phyloP scores from a whole-genome alignment of 2,888 invertebrate species.

The Sarcophaga variegata region DNA sequence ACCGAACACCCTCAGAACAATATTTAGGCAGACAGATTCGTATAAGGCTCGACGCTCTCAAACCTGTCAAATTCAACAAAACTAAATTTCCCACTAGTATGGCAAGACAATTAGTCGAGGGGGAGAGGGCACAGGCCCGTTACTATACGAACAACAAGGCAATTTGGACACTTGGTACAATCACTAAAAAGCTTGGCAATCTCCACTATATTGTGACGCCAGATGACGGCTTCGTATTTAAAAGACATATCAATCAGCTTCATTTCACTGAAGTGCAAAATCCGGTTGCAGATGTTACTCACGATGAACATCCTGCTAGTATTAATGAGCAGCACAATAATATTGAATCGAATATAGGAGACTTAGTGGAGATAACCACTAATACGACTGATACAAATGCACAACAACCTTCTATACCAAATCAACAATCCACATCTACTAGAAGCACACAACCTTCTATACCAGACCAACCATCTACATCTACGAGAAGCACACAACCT shows the following conservation, averaged over 20 bases:
- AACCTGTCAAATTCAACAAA: constrained; percentile 17
- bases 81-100: constrained; percentile 1
- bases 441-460: too few species aligned
- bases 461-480: too few species aligned
- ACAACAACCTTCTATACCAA: too few species aligned
- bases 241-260: constrained; percentile 30
- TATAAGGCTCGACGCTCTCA: too few species aligned
- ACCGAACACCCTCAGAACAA: too few species aligned
- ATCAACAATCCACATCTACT: too few species aligned
- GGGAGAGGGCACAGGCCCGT: constrained; percentile 35
- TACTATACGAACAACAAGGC: constrained; percentile 33
- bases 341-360: constrained; percentile 1
- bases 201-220: constrained; percentile 24
- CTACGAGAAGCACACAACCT: too few species aligned
- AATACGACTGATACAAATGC: too few species aligned
- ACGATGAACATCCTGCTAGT: background rate
- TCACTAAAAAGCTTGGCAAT: background rate
- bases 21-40: too few species aligned
- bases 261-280: constrained; percentile 3
- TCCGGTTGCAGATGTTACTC: background rate
- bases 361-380: background rate
- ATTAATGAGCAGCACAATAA: background rate
- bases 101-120: constrained; percentile 44
- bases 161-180: constrained; percentile 22
- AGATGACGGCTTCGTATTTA: constrained; percentile 30